A percentile compares a stretch with the other conserved stretches of the same genome.
phyloP scores from a whole-genome alignment of 2,888 invertebrate species.

The Branchipolynoe longqiensis region DNA sequence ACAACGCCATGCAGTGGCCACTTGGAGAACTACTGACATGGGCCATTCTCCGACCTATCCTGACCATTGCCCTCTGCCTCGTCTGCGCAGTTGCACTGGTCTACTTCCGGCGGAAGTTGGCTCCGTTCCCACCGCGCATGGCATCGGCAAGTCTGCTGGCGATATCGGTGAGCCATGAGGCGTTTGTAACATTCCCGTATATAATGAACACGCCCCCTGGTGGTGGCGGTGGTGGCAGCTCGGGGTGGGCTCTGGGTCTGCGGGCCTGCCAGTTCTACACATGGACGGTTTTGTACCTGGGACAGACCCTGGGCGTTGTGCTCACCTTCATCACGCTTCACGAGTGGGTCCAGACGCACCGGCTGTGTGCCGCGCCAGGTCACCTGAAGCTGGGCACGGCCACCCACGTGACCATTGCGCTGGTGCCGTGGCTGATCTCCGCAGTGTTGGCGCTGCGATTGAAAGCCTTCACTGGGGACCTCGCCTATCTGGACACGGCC shows the following conservation, averaged over 20 bases:
- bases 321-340: neutral
- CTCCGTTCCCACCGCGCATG: neutral
- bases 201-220: neutral
- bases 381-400: neutral
- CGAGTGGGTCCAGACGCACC: constrained; percentile 13
- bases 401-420: neutral
- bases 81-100: neutral
- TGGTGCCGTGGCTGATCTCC: neutral
- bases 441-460: neutral
- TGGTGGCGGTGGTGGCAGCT: neutral
- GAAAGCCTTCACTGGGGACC: neutral
- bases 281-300: neutral
- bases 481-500: neutral
- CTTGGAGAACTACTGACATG: no score
- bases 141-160: neutral
- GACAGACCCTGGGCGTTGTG: neutral
- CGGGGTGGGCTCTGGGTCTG: neutral
- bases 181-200: neutral
- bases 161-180: constrained; percentile 5
- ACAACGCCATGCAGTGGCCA: no score
- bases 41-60: neutral
- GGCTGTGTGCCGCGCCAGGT: neutral
- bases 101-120: neutral
- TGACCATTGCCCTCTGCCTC: neutral
- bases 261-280: neutral